Conservation (phyloP, 2,113 vertebrate genomes). For the Circaetus cinerascens region DNA sequence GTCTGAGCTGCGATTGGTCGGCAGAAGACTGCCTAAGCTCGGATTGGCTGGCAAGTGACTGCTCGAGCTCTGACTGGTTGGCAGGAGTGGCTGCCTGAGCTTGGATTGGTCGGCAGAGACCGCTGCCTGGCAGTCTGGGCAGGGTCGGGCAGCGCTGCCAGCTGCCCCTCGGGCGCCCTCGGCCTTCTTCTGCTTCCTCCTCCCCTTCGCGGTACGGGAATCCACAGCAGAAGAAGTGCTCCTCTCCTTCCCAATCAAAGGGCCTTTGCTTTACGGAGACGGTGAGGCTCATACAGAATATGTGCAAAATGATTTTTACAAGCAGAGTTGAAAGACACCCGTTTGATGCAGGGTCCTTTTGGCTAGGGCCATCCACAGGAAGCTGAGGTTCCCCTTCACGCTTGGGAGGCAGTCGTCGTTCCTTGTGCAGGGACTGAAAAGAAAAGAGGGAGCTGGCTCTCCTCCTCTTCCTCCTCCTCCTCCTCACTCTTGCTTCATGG, state of each 20-base stretch:
- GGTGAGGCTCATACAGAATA: slow-evolving; percentile 75
- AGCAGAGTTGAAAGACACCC: slow-evolving; percentile 79
- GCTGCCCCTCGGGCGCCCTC: background rate
- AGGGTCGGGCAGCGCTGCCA: background rate
- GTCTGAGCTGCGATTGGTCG: slow-evolving; percentile 27
- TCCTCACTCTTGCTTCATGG: slow-evolving; percentile 57
- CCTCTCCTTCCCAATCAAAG: slow-evolving; percentile 55
- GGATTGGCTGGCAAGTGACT: slow-evolving; percentile 2
- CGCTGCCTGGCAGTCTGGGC: slow-evolving; percentile 3
- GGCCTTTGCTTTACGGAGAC: slow-evolving; percentile 74
- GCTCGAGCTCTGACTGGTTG: slow-evolving; percentile 8
- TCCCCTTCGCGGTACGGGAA: background rate
- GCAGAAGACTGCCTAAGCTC: slow-evolving; percentile 10
- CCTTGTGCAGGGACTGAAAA: slow-evolving; percentile 54
- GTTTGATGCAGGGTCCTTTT: slow-evolving; percentile 73
- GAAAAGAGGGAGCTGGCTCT: slow-evolving; percentile 45
- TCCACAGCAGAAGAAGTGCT: slow-evolving; percentile 47
- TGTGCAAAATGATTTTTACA: slow-evolving; percentile 81
- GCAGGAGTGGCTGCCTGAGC: slow-evolving; percentile 19
- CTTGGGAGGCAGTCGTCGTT: slow-evolving; percentile 40
- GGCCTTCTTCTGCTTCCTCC: slow-evolving; percentile 50
- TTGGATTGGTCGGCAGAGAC: background rate
- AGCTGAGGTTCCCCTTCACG: slow-evolving; percentile 59
- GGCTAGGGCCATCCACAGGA: slow-evolving; percentile 62
- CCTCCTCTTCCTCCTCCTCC: slow-evolving; percentile 35